Percentiles rank a stretch among this genome's conserved stretches.
Conservation (phyloP, 1,140 invertebrate genomes). For the Drosophila eugracilis region DNA sequence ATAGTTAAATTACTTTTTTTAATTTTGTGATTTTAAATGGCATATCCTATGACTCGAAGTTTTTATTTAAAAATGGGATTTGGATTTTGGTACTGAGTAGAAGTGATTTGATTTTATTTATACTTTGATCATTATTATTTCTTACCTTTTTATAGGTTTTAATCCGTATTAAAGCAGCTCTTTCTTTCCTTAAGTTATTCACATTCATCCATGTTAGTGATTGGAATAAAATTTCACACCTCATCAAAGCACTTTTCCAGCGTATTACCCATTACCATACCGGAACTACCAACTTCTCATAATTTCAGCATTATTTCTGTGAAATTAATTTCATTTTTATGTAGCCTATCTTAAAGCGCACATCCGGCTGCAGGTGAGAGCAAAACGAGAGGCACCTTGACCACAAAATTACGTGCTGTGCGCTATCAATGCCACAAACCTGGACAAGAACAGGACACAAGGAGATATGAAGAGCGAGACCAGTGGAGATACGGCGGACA, state of each 20-base stretch:
- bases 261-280: constrained; percentile 6
- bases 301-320: constrained; percentile 21
- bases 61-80: too few species aligned
- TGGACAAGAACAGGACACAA: background rate
- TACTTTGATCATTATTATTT: too few species aligned
- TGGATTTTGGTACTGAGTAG: too few species aligned
- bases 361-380: constrained; percentile 17
- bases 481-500: constrained; percentile 10
- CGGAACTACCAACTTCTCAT: constrained; percentile 1
- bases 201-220: too few species aligned
- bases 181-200: too few species aligned
- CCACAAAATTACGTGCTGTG: constrained; percentile 74
- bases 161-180: too few species aligned
- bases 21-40: too few species aligned
- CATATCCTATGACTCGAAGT: too few species aligned
- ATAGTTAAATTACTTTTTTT: background rate
- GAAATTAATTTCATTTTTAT: constrained; percentile 15
- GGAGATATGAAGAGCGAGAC: background rate
- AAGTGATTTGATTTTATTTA: too few species aligned
- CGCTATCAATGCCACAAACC: constrained; percentile 44
- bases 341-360: constrained; percentile 22
- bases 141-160: too few species aligned
- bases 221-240: too few species aligned
- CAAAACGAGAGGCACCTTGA: constrained; percentile 47
- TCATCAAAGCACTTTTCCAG: too few species aligned